Evolutionary conservation across 1,140 invertebrate species (phyloP).

Genomic region (Oreohelix idahoensis): DNA sequence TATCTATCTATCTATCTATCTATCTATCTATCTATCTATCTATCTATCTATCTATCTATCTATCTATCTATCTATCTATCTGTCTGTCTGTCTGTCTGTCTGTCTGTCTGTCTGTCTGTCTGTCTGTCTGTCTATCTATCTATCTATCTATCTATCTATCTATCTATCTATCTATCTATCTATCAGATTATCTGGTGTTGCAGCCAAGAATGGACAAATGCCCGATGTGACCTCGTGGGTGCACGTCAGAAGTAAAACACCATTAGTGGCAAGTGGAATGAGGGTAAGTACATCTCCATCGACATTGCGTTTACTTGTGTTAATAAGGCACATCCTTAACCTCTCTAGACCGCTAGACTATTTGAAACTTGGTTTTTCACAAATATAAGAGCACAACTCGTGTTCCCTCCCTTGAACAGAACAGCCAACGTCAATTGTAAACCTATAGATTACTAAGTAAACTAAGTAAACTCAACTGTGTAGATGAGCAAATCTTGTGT

Average conservation of each 20-base stretch:
- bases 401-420: too few relatives aligned
- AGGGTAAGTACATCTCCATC: conserved; percentile 44
- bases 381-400: too few relatives aligned
- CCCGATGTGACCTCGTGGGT: conserved; percentile 54
- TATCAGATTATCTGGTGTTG: conserved; percentile 52
- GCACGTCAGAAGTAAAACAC: conserved; percentile 54
- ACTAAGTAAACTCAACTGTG: too few relatives aligned
- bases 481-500: too few relatives aligned
- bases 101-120: neutral
- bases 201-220: conserved; percentile 54
- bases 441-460: too few relatives aligned
- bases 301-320: too few relatives aligned
- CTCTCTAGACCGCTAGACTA: too few relatives aligned
- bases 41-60: neutral
- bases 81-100: too few relatives aligned
- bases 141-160: too few relatives aligned
- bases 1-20: neutral
- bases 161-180: neutral
- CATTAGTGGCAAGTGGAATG: conserved; percentile 43
- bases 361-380: too few relatives aligned
- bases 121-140: neutral
- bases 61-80: neutral
- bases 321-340: too few relatives aligned
- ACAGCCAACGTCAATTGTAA: too few relatives aligned
- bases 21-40: neutral